These are phyloP conservation scores for Cyprinodon tularosa DNA, from an alignment of 2,113 vertebrate genomes.

Conservation along the genomic window DNA sequence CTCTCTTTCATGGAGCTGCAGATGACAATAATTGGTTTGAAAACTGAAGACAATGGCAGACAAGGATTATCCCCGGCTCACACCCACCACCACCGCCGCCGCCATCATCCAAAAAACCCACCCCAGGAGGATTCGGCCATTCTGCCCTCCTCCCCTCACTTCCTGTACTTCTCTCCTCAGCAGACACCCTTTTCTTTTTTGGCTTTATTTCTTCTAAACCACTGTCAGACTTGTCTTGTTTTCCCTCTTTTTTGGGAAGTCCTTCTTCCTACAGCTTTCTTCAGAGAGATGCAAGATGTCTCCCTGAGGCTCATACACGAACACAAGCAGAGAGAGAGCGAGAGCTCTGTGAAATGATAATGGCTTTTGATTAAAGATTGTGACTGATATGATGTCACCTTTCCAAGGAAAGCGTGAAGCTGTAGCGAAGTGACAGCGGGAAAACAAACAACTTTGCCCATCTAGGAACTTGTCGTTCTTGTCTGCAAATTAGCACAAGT, in stretches of 20 bases:
- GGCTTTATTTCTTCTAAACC: slow-evolving; percentile 5
- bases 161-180: slow-evolving; percentile 14
- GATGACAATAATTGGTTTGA: slow-evolving; percentile 79
- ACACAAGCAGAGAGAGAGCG: slow-evolving; percentile 4
- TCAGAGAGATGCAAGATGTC: slow-evolving; percentile 35
- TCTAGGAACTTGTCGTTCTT: not conserved
- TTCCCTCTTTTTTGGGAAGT: slow-evolving; percentile 2
- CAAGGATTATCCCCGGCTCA: slow-evolving; percentile 72
- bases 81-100: slow-evolving; percentile 34
- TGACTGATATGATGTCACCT: slow-evolving; percentile 64
- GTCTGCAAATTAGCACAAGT: not conserved
- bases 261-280: slow-evolving; percentile 13
- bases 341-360: slow-evolving; percentile 61
- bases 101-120: slow-evolving; percentile 7
- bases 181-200: slow-evolving; percentile 8
- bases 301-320: slow-evolving; percentile 7
- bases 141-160: slow-evolving; percentile 13
- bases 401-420: slow-evolving; percentile 47
- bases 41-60: slow-evolving; percentile 74
- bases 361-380: slow-evolving; percentile 71
- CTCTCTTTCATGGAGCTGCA: slow-evolving; percentile 67
- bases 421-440: slow-evolving; percentile 47
- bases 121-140: slow-evolving; percentile 7
- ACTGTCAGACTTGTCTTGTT: slow-evolving; percentile 13
- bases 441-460: slow-evolving; percentile 17